These are phyloP conservation scores for Melanitta fusca DNA, from an alignment of 2,797 vertebrate genomes.

Conservation along the genomic window DNA sequence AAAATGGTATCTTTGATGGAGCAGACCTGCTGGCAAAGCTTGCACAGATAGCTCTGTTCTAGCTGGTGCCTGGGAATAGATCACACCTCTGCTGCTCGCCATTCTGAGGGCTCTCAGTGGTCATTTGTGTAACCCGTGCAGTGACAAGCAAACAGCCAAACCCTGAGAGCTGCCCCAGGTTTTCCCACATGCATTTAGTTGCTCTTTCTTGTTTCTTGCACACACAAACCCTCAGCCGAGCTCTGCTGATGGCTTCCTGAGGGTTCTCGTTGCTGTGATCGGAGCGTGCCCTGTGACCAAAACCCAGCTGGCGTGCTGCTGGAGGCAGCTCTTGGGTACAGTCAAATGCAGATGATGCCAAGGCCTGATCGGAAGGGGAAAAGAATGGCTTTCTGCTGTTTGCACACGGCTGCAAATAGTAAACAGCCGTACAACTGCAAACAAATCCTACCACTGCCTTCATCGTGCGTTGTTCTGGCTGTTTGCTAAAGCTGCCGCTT, in stretches of 20 bases:
- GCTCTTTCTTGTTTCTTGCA: neutral
- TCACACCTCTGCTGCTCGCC: neutral
- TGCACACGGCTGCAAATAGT: conserved; percentile 41
- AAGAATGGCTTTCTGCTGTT: conserved; percentile 57
- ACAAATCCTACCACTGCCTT: conserved; percentile 19
- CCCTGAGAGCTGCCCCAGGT: neutral
- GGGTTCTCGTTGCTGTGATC: neutral
- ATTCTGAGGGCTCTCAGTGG: neutral
- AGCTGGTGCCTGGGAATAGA: neutral
- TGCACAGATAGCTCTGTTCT: accelerated
- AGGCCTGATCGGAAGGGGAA: conserved; percentile 11
- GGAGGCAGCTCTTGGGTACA: conserved; percentile 48
- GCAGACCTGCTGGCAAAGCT: neutral
- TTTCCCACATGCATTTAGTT: neutral
- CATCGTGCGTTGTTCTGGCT: conserved; percentile 34
- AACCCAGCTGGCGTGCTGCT: neutral
- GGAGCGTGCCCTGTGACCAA: neutral
- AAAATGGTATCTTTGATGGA: neutral
- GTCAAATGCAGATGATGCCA: neutral
- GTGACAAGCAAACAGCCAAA: neutral
- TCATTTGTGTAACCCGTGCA: neutral
- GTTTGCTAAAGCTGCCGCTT: conserved; percentile 67
- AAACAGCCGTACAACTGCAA: conserved; percentile 59
- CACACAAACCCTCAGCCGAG: neutral
- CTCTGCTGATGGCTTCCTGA: conserved; percentile 3